These are phyloP conservation scores for Ophonus ardosiacus DNA, from an alignment of 2,888 invertebrate species.

Conservation along the genomic window DNA sequence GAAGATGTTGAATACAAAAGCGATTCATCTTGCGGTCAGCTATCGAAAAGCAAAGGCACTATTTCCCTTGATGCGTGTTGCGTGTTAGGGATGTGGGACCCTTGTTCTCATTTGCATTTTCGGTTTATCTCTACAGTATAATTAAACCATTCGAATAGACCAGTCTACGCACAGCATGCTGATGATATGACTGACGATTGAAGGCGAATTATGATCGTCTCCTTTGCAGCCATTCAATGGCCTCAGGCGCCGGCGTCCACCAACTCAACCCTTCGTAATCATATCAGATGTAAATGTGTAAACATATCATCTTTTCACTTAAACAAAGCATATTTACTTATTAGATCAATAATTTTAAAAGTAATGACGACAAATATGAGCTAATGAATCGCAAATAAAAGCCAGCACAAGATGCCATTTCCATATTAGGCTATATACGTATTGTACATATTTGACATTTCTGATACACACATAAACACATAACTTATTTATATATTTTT, in stretches of 20 bases:
- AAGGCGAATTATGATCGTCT: conserved; percentile 1
- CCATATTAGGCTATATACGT: too few species aligned
- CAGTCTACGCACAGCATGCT: background rate
- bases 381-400: too few species aligned
- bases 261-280: background rate
- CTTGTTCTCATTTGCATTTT: conserved; percentile 68
- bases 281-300: conserved; percentile 25
- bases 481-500: too few species aligned
- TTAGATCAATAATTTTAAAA: conserved; percentile 9
- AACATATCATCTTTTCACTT: conserved; percentile 8
- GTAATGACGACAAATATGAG: conserved; percentile 4
- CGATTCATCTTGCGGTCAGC: conserved; percentile 63
- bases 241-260: conserved; percentile 12
- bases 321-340: conserved; percentile 20
- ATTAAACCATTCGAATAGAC: conserved; percentile 62
- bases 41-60: conserved; percentile 43
- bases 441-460: too few species aligned
- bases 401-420: too few species aligned
- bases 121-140: conserved; percentile 65
- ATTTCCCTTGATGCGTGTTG: conserved; percentile 32
- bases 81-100: conserved; percentile 47
- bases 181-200: background rate
- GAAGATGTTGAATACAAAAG: conserved; percentile 61
- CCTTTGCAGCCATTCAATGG: background rate
- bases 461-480: too few species aligned